Base-by-base conservation (phyloP, 2,888 invertebrate species). In the Rutpela maculata region DNA sequence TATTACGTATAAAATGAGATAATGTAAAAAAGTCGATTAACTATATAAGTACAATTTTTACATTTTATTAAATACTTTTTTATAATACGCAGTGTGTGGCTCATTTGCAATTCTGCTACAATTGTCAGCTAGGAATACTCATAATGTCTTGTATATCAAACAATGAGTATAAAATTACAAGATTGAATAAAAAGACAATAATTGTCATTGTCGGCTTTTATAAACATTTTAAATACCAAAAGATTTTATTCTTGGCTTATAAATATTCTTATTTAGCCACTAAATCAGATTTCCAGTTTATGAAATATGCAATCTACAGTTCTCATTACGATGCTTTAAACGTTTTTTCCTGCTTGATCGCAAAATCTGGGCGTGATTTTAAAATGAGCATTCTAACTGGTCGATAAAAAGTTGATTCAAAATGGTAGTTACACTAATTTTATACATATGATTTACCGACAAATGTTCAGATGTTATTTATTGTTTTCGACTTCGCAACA, bases 331-430 rank as follows among this genome's bases (percentile, higher is more conserved):
- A 50, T 50, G 50, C 50, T 50, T 50, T n/a, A 50, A 50, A n/a
- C 50, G 50, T 50, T 50, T 50, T 50, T 50, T 50, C 50, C n/a
- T 50, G n/a, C n/a, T n/a, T 50, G 50, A 50, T 50, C n/a, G 50
- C 50, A 50, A 50, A 50, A 50, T 50, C 50, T 50, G 50, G 50
- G 50, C 50, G 50, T 50, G 50, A 50, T 50, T 50, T 50, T 50
- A 50, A 50, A n/a, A 50, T 50, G n/a, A 50, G 50, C 50, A 50
- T n/a, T 50, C 50, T 50, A 50, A 50, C 50, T 50, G 50, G 50
- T n/a, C n/a, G n/a, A 50, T 50, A 50, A 50, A 15, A 50, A 50
- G n/a, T n/a, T 50, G 50, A n/a, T 50, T 50, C 50, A 50, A 50
- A 50, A 50, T 50, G 50, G 50, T 50, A 50, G 50, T 50, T 50